Evolutionary conservation across 2,113 vertebrate species (phyloP), one percentile per base, ranked within the genome.

Genomic region (Leuciscus idus): DNA sequence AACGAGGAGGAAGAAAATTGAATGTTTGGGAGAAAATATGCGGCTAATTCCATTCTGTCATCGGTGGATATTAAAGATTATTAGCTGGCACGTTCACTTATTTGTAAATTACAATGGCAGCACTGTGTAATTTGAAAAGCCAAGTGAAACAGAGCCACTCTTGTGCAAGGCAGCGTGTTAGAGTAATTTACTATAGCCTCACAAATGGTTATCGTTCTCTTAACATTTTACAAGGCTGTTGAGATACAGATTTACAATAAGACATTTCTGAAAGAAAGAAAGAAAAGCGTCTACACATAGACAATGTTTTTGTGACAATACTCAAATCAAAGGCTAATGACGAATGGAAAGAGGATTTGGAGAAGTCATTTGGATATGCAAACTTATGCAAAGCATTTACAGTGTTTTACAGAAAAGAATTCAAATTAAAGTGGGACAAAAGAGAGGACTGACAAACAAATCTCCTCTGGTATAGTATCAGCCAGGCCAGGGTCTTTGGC

Each of bases 41-140:
- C 92, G 86, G 94, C 93, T 98, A 98, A 99, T 98, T 98, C 98
- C 96, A 92, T 96, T 95, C 97, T 98, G 97, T 99, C 98, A 99
- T 94, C 98, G 88, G 95, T 97, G 96, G 96, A 97, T 98, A 99
- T 98, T 98, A 98, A 96, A 97, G 97, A 95, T 95, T 92, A 95
- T 94, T 95, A 94, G 89, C 92, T 89, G 94, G 94, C 95, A 91
- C 91, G 92, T 91, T 91, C 90, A 90, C 91, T 93, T 93, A 94
- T 93, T 94, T 91, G 88, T 92, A 91, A 94, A 94, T 95, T 93
- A 99, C 98, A 99, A 98, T 96, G 95, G 96, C 10, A 46, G 94
- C 93, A 95, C 95, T 99, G 98, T 98, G 96, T 90, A 88, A 90
- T 94, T 94, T 94, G 90, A 93, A 92, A 92, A 94, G 92, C 91